Evolutionary conservation across 2,113 vertebrate species (phyloP).

Genomic region (Bos javanicus): DNA sequence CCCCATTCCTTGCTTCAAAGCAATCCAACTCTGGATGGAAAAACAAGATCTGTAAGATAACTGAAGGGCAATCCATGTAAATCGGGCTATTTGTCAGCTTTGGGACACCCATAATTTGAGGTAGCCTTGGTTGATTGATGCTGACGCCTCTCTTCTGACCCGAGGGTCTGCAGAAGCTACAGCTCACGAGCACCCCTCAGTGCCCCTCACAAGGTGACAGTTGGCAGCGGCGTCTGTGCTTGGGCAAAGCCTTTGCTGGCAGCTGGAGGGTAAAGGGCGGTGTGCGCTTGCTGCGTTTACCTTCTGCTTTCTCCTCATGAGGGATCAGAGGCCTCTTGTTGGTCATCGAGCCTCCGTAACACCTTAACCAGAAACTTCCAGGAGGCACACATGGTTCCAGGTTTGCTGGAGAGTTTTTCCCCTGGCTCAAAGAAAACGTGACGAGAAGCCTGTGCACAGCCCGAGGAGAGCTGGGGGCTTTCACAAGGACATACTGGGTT

Average conservation of each 20-base stretch:
- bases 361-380: background rate
- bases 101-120: background rate
- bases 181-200: background rate
- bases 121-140: background rate
- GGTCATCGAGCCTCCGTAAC: background rate
- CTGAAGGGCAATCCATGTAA: background rate
- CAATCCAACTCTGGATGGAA: background rate
- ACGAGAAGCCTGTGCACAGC: background rate
- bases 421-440: background rate
- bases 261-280: background rate
- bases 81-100: background rate
- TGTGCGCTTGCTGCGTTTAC: background rate
- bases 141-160: background rate
- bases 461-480: background rate
- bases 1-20: background rate
- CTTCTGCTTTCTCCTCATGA: too few species aligned
- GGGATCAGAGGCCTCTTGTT: background rate
- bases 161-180: background rate
- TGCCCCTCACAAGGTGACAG: rapidly evolving
- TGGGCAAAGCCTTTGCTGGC: background rate
- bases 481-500: background rate
- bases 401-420: background rate
- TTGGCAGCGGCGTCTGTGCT: background rate
- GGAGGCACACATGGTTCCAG: background rate
- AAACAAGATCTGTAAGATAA: background rate